A percentile compares a stretch with the other conserved stretches of the same genome.
Evolutionary conservation across 2,113 vertebrate species (phyloP).

Genomic region (Pseudorhombus dupliciocellatus): DNA sequence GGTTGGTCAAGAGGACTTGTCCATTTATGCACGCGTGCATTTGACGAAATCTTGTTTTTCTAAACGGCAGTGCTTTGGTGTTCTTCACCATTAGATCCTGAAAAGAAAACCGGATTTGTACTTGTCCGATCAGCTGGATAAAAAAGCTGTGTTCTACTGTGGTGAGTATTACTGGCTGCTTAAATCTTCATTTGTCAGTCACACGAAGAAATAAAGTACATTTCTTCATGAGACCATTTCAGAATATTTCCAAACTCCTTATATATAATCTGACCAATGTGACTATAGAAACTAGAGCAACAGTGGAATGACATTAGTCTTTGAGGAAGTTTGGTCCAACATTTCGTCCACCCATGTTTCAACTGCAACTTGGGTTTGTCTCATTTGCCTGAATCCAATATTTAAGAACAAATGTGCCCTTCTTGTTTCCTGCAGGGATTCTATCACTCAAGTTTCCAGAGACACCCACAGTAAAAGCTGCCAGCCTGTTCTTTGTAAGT

Average conservation of each 20-base stretch:
- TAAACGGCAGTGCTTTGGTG: background rate
- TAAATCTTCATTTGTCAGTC: too few relatives aligned
- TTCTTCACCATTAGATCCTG: slow-evolving; percentile 82
- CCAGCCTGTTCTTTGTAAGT: slow-evolving; percentile 95
- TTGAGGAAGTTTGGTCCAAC: too few relatives aligned
- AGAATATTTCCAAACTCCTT: too few relatives aligned
- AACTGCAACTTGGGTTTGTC: too few relatives aligned
- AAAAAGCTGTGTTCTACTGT: slow-evolving; percentile 93
- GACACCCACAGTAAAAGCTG: slow-evolving; percentile 92
- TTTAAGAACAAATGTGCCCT: background rate
- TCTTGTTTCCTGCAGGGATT: slow-evolving; percentile 81
- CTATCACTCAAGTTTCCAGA: slow-evolving; percentile 94
- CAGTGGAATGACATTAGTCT: too few relatives aligned
- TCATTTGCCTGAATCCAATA: background rate
- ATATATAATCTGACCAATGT: too few relatives aligned
- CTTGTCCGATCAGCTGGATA: slow-evolving; percentile 88
- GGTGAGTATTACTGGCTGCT: slow-evolving; percentile 83
- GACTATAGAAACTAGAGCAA: too few relatives aligned
- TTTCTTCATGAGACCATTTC: too few relatives aligned
- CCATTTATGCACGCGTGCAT: slow-evolving; percentile 74
- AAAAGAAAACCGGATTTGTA: slow-evolving; percentile 94
- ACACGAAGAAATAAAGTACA: background rate
- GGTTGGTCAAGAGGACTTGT: slow-evolving; percentile 82
- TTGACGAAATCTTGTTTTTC: background rate
- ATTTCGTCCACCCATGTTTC: too few relatives aligned